A percentile compares a stretch with the other conserved stretches of the same genome.
Conservation (phyloP, 2,888 invertebrate genomes). For the Dinocampus coccinellae region DNA sequence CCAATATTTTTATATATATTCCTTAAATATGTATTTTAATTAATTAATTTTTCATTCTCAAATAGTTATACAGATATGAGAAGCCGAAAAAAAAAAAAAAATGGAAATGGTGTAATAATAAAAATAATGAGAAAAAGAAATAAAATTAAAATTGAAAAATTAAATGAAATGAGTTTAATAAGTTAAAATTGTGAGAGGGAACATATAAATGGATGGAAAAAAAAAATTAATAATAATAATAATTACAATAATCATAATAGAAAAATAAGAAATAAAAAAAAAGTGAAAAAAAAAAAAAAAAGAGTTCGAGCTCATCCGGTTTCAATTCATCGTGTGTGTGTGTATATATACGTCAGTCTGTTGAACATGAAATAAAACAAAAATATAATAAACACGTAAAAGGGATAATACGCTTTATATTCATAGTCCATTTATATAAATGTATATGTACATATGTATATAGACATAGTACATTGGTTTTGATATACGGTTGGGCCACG, state of each 20-base stretch:
- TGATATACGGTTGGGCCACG: slow-evolving; percentile 1
- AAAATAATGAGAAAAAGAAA: too few species aligned
- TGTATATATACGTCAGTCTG: not conserved
- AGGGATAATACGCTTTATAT: not conserved
- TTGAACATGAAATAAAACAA: not conserved
- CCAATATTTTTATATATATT: not conserved
- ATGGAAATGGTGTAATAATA: not conserved
- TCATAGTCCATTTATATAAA: not conserved
- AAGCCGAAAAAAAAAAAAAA: too few species aligned
- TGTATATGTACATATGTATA: not conserved
- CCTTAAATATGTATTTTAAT: not conserved
- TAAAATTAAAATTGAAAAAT: not conserved
- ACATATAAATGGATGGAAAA: not conserved
- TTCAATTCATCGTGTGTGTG: not conserved
- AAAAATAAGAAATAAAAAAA: too few species aligned
- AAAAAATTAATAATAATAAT: not conserved
- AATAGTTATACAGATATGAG: not conserved
- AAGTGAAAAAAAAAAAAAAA: not conserved
- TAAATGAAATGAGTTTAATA: not conserved
- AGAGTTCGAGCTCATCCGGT: not conserved
- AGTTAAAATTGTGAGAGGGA: not conserved
- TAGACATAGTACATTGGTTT: not conserved
- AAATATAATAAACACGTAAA: slow-evolving; percentile 1
- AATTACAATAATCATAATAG: too few species aligned
- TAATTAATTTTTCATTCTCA: not conserved